Evolutionary conservation across 2,113 vertebrate genomes (phyloP).

Genomic region (Lampris incognitus): DNA sequence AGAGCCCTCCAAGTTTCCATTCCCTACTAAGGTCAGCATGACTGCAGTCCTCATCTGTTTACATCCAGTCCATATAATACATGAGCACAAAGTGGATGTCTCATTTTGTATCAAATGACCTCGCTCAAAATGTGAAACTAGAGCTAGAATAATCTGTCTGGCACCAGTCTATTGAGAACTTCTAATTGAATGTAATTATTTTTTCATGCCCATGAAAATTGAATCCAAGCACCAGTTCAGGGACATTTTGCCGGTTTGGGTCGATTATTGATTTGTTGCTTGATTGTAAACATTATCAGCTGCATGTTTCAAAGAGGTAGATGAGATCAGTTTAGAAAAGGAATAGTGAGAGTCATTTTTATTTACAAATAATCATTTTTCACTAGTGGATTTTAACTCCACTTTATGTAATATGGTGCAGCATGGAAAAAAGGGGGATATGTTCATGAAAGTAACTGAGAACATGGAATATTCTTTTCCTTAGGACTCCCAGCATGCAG

Average conservation of each 20-base stretch:
- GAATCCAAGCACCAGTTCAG: background rate
- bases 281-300: background rate
- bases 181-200: background rate
- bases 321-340: background rate
- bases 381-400: background rate
- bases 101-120: background rate
- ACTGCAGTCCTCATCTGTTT: slow-evolving; percentile 4
- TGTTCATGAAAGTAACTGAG: background rate
- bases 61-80: slow-evolving; percentile 19
- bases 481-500: slow-evolving; percentile 89
- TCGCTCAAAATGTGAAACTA: background rate
- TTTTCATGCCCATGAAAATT: background rate
- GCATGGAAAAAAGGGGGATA: background rate
- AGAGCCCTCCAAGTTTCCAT: slow-evolving; percentile 98
- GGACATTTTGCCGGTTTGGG: background rate
- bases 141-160: background rate
- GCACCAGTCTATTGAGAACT: background rate
- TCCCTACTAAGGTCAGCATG: slow-evolving; percentile 94
- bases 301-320: background rate
- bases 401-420: background rate
- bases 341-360: too few species aligned
- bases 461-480: background rate
- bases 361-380: too few species aligned
- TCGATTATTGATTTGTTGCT: background rate
- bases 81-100: background rate